Base-by-base conservation (phyloP, 2,113 vertebrate genomes). In the Oostethus manadensis region DNA sequence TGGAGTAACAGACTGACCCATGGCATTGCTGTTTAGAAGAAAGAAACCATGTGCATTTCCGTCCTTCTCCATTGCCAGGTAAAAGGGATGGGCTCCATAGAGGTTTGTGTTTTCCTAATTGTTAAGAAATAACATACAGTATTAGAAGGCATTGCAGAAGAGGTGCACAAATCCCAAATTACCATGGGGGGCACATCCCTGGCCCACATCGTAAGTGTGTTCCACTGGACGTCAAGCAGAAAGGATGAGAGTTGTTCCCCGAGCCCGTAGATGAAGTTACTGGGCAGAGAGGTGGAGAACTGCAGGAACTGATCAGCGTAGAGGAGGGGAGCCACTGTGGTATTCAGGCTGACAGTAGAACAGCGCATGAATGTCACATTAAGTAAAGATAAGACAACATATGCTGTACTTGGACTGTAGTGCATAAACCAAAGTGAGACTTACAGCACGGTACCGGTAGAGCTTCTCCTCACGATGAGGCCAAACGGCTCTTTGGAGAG, bases 1-100 rank as follows among this genome's bases (percentile, higher is more conserved):
- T 26, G 23, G 23, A 26, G 3, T 26, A 22, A 44, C 23, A n/a
- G 53, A 73, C 84, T 68, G 59, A 90, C 89, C 89, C 89, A 90
- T 89, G 1, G 93, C 93, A 0, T 96, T 96, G 87, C 93, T 94
- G 84, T 96, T 96, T 29, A 95, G 88, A 45, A 96, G 86, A 83
- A 96, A 95, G 77, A 94, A 91, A 0, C 94, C 94, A 0, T 95
- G 91, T 44, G 93, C 83, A 4, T 74, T 76, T 40, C 93, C 93
- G 0, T 77, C 87, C 10, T 90, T 73, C 80, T 95, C 94, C 90
- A 95, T 83, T 9, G 82, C 72, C 60, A 96, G 84, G 83, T 94
- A 96, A 74, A 96, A 95, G 0, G 94, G 94, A 79, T 95, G 94
- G n/a, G 73, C 90, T 0, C 94, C 93, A 0, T 96, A 96, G 15